Conservation (phyloP, 2,888 invertebrate genomes). For the Allophyes oxyacanthae region DNA sequence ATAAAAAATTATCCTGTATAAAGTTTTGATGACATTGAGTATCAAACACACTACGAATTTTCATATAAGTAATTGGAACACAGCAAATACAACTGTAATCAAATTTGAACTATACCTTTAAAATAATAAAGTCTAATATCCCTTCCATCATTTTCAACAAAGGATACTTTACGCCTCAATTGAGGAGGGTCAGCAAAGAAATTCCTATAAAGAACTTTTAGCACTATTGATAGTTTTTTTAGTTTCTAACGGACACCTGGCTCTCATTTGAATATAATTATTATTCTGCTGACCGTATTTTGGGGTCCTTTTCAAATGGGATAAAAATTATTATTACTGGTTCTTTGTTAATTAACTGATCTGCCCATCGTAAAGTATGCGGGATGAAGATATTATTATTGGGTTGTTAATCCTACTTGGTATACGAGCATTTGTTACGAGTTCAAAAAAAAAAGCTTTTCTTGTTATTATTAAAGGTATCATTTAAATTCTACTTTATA, state of each 20-base stretch:
- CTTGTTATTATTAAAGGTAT: too few relatives aligned
- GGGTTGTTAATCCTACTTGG: not conserved
- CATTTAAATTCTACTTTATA: too few relatives aligned
- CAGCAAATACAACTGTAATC: not conserved
- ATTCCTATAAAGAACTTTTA: conserved; percentile 48
- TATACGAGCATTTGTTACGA: not conserved
- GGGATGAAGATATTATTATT: conserved; percentile 13
- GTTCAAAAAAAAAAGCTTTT: too few relatives aligned
- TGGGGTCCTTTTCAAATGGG: conserved; percentile 40
- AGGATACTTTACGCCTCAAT: conserved; percentile 32
- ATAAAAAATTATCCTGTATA: too few relatives aligned
- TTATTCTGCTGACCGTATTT: conserved; percentile 62
- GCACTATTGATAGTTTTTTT: conserved; percentile 63
- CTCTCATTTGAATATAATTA: conserved; percentile 64
- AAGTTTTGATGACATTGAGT: too few relatives aligned
- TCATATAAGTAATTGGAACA: not conserved
- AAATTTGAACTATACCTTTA: not conserved
- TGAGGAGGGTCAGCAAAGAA: conserved; percentile 72
- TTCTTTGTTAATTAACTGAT: conserved; percentile 43
- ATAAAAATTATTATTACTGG: conserved; percentile 40
- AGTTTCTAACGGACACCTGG: conserved; percentile 74
- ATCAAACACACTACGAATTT: too few relatives aligned
- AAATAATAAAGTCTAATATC: conserved; percentile 14
- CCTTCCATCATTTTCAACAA: conserved; percentile 9
- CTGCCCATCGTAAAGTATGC: conserved; percentile 27